Evolutionary conservation across 2,888 invertebrate species (phyloP), one percentile per base, ranked within the genome.

Genomic region (Cheilosia grossa): DNA sequence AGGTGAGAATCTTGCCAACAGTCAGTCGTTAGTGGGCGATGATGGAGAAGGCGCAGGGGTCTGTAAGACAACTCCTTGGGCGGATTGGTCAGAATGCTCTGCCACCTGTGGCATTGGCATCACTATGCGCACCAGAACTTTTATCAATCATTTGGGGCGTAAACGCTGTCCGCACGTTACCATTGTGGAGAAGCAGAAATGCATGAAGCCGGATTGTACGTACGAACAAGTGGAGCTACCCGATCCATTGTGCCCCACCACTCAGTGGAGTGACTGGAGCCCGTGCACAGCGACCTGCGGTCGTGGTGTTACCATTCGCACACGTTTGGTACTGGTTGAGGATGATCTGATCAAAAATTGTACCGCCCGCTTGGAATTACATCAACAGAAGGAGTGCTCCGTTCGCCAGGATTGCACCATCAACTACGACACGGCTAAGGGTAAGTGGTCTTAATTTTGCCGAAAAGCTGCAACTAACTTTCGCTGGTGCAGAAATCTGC

Each of bases 231-330:
- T 92, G 42, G 93, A 94, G 51, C 92, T 94, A 30, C 91, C 91
- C 1, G 91, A 91, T 88, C 91, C 91, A 0, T 86, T 93, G 88
- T 96, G 96, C 88, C 96, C 97, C 77, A 95, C 97, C n/a, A 96
- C 96, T 0, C 94, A 94, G 64, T 98, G 98, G 98, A 95, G 96
- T 74, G 95, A 96, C 87, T 98, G 98, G 98, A 97, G 97, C 73
- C 96, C 98, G 0, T 98, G 98, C 92, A 96, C 96, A 64, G 96
- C 96, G 0, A 94, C 96, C 7, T 98, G 98, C 90, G 98, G 98
- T 0, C 88, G 89, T 13, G 98, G 98, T 0, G 94, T 96, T 17
- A 93, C 94, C 82, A 91, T 94, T 74, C 94, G 97, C 69, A 96
- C 96, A 44, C 94, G 98, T 5, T 93, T 97, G 86, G 89, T 95